Evolutionary conservation across 2,888 invertebrate species (phyloP).

Genomic region (Vesta saturnalis): DNA sequence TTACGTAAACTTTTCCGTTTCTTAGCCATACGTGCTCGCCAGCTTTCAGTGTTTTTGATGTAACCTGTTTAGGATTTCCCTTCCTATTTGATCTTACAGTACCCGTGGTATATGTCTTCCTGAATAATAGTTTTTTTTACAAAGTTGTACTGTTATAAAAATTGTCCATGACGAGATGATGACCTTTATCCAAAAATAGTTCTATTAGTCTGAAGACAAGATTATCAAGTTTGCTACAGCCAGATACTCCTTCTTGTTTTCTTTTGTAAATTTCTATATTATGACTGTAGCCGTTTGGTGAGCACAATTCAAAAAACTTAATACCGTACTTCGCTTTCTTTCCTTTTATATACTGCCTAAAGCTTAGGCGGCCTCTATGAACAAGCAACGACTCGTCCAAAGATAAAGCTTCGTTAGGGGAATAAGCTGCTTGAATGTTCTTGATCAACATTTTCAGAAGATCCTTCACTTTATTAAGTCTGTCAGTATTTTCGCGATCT

Average conservation of each 20-base stretch:
- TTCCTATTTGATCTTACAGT: slow-evolving; percentile 43
- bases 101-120: slow-evolving; percentile 41
- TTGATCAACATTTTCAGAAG: background rate
- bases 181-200: no score
- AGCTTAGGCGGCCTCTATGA: background rate
- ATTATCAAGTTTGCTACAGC: no score
- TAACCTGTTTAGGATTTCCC: slow-evolving; percentile 39
- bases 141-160: slow-evolving; percentile 43
- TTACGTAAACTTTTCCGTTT: slow-evolving; percentile 25
- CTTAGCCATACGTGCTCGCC: background rate
- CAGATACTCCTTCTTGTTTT: no score
- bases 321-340: background rate
- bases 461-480: background rate
- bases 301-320: background rate
- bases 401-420: background rate
- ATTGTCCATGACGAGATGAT: no score
- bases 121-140: slow-evolving; percentile 32
- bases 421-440: background rate
- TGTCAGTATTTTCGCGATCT: background rate
- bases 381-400: background rate
- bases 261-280: background rate
- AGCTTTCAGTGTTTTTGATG: slow-evolving; percentile 20
- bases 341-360: background rate
- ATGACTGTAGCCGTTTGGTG: background rate
- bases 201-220: no score